Conservation (phyloP, 2,888 invertebrate species). For the Exocentrus adspersus region DNA sequence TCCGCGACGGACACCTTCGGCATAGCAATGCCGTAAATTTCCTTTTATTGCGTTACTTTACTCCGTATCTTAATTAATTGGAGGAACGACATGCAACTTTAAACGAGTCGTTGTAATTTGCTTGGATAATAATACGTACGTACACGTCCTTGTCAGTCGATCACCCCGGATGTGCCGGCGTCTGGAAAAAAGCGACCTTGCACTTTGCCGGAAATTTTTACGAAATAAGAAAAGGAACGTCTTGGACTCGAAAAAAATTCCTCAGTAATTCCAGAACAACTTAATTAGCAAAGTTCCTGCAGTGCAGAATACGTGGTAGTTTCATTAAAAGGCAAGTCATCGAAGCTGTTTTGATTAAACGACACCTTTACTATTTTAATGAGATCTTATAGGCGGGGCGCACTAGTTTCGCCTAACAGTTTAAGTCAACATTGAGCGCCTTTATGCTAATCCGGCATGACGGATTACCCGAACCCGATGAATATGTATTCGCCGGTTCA, state of each 20-base stretch:
- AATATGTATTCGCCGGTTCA: neutral
- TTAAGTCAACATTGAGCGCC: neutral
- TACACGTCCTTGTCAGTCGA: neutral
- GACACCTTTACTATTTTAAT: neutral
- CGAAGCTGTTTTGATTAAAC: neutral
- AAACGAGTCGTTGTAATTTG: neutral
- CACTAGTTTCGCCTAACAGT: neutral
- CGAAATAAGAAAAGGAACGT: too few relatives aligned
- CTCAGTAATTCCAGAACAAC: too few relatives aligned
- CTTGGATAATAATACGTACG: neutral
- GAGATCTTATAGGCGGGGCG: neutral
- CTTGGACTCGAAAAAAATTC: too few relatives aligned
- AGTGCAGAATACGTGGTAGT: too few relatives aligned
- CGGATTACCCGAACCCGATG: neutral
- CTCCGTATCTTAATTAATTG: neutral
- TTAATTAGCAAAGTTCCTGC: too few relatives aligned
- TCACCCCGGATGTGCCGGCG: neutral
- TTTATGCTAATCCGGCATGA: neutral
- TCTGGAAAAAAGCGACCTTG: slow-evolving; percentile 1
- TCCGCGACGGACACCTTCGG: neutral
- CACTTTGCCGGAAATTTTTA: too few relatives aligned
- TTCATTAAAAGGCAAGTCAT: neutral
- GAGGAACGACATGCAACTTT: neutral
- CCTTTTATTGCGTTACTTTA: neutral
- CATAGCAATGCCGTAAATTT: neutral